phyloP scores from a whole-genome alignment of 2,113 vertebrate species.

The Phodopus roborovskii region DNA sequence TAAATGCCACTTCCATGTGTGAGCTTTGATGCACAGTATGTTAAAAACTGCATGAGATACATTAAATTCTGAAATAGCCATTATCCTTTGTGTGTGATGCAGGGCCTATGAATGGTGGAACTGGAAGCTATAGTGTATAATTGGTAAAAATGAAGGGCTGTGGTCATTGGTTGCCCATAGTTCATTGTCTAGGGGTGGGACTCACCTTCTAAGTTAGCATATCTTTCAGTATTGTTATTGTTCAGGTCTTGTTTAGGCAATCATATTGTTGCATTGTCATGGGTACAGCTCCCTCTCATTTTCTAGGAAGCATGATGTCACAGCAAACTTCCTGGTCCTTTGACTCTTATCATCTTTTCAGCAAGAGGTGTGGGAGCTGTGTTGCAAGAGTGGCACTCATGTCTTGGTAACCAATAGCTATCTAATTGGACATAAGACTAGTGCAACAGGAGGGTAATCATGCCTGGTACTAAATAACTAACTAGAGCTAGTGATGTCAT shows the following conservation, averaged over 20 bases:
- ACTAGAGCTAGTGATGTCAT: neutral
- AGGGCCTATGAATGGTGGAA: neutral
- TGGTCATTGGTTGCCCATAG: neutral
- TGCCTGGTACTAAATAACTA: neutral
- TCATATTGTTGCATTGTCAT: neutral
- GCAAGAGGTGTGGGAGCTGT: neutral
- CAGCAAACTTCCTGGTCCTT: neutral
- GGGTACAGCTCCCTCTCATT: neutral
- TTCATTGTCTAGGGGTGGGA: neutral
- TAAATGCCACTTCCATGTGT: neutral
- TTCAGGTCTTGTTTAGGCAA: neutral
- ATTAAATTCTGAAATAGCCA: conserved; percentile 2
- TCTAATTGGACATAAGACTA: neutral
- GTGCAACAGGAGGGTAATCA: neutral
- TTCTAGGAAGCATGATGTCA: neutral
- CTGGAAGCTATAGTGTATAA: neutral
- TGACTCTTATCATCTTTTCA: neutral
- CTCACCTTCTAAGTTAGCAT: neutral
- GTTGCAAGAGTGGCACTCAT: neutral
- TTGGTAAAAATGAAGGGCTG: neutral
- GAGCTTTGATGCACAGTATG: neutral
- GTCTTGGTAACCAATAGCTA: neutral
- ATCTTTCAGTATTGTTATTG: neutral
- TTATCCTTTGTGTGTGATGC: neutral
- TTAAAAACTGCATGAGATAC: neutral